Base-by-base conservation (phyloP, 2,888 invertebrate species). In the Hypomecis atomaria region DNA sequence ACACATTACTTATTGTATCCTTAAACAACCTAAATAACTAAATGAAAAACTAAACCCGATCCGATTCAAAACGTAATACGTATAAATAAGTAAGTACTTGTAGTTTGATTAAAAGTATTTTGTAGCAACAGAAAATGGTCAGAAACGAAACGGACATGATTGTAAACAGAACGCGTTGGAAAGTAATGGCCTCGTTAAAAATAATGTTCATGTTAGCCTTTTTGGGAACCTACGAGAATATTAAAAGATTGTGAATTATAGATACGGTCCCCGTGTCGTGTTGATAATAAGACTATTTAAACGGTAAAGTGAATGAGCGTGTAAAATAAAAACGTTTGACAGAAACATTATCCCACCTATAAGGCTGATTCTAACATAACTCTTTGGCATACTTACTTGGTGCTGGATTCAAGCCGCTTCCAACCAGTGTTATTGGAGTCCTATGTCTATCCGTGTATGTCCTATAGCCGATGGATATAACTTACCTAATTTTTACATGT, bases 211-310 rank as follows among this genome's bases (percentile, higher is more conserved):
- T 33, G 59, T 44, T 23, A 59, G 45, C 59, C 59, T 59, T 59
- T 58, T 59, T n/a, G 33, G 52, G 38, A 23, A 38, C 33, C 38
- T 45, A 44, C 8, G 52, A 59, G 52, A 45, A 52, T 45, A 52
- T 59, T 59, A 59, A 59, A 59, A 52, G n/a, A 44, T 52, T 59
- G 36, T 50, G 50, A 59, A 37, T 50, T 13, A 59, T 59, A 6
- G 37, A 52, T 37, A 50, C 48, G 6, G 48, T 10, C 0, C 36
- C 42, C 8, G 33, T 42, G 8, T 40, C 42, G 23, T 23, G 33
- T 11, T 45, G 36, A 55, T 36, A 40, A 40, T 40, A 3, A 7
- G 10, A 40, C 8, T 40, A 3, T 7, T 7, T 23, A 23, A 23
- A 23, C 23, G 23, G 23, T 23, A 23, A 23, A 23, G 23, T 3